Evolutionary conservation across 2,888 invertebrate species (phyloP), one percentile per base, ranked within the genome.

Genomic region (Phengaris alcon): DNA sequence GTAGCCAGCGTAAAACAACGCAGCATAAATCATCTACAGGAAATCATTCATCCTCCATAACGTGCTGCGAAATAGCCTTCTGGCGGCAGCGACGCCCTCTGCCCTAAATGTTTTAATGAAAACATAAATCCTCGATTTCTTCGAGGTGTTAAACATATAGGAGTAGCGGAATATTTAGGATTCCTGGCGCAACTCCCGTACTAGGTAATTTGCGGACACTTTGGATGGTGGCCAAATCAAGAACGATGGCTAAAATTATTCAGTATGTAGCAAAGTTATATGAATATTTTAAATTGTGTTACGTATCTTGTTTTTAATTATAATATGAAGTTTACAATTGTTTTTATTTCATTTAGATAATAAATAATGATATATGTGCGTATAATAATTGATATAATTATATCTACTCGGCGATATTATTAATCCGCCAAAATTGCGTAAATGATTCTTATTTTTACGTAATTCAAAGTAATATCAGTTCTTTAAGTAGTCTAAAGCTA

Each of bases 41-140:
- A 93, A 93, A 93, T 91, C 92, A 90, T 93, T 90, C 91, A 92
- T 92, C 89, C 91, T 91, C 88, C 79, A 87, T 93, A 93, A 92
- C 92, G 91, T 91, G 90, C 91, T 90, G 93, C 91, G 90, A 92
- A 92, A 93, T 91, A 90, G 89, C 90, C 91, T 93, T 91, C 90
- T 86, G 85, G 87, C 83, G 84, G 84, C 82, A 84, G 86, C 81
- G 82, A 86, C 88, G 87, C 88, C 88, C 87, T 85, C 85, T 84
- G 84, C 84, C 86, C 86, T 86, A 86, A 88, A 90, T 88, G 86
- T 85, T 87, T 86, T 84, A 89, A 88, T 89, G 88, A 79, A 82
- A 77, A 77, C 79, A 79, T 82, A 78, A 80, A 82, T 81, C 79
- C 77, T 77, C 79, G 79, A 79, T 81, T 80, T 79, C 78, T 77